Evolutionary conservation across 2,888 invertebrate genomes (phyloP), one percentile per base, ranked within the genome.

Genomic region (Drosophila austrosaltans): DNA sequence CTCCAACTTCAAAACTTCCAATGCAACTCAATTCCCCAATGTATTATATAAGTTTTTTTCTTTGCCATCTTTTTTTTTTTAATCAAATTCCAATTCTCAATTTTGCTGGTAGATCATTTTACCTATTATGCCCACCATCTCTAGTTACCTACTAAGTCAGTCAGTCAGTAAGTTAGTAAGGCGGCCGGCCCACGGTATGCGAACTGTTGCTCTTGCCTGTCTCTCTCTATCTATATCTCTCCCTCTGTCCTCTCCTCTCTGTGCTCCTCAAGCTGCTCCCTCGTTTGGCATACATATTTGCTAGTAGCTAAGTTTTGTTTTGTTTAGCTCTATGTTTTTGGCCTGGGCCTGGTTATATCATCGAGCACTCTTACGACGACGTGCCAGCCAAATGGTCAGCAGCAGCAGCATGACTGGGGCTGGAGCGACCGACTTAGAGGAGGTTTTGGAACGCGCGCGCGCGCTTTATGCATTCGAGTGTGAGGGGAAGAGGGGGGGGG

Each of bases 351-450:
- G 85, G 82, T 85, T 82, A 82, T 82, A 82, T 82, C 82, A 83
- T 83, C 86, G 73, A 67, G 77, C 74, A 77, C 83, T 83, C 83
- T 84, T 84, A 86, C 74, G 74, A 66, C 70, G 71, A 60, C 86
- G 82, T 85, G 86, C 82, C 79, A 85, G 82, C 83, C 83, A 86
- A 84, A 83, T 86, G 83, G 83, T 86, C 83, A 83, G 79, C 86
- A 82, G 71, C 70, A 65, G 79, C 80, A 79, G 76, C 78, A 22
- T 57, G 57, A 39, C 36, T 57, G 20, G 76, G 83, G 76, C 83
- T 86, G 86, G 86, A 82, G 81, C 79, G 78, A 84, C 85, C 82
- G 82, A 82, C 82, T 82, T 82, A 82, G 82, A 82, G 82, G 78
- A 81, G 86, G 53, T 79, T 62, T 44, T 57, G 61, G 53, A 39